phyloP scores from a whole-genome alignment of 1,140 invertebrate genomes.

The Euwallacea similis region DNA sequence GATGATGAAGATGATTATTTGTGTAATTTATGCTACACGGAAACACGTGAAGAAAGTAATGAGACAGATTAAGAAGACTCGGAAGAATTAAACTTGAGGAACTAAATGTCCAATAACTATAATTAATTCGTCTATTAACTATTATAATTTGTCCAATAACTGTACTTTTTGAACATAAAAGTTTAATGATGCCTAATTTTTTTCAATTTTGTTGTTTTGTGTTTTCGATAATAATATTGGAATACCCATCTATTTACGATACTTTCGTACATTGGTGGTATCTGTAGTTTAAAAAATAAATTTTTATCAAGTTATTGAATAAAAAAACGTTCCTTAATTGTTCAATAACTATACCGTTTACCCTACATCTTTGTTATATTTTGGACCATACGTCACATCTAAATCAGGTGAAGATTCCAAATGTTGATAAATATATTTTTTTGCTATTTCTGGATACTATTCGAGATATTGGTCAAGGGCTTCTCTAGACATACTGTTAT shows the following conservation, averaged over 20 bases:
- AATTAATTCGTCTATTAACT: too few species aligned
- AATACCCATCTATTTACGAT: not conserved
- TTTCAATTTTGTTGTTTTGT: not conserved
- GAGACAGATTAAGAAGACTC: not conserved
- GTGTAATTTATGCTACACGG: not conserved
- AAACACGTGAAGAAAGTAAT: not conserved
- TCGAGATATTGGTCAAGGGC: too few species aligned
- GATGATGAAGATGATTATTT: not conserved
- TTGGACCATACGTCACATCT: too few species aligned
- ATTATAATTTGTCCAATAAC: conserved; percentile 1
- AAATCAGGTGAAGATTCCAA: too few species aligned
- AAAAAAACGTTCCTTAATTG: not conserved
- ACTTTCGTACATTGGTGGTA: not conserved
- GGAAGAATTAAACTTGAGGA: not conserved
- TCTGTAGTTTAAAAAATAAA: not conserved
- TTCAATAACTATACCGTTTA: not conserved
- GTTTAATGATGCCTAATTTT: not conserved
- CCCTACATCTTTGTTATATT: too few species aligned
- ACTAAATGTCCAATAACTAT: not conserved
- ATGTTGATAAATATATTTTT: too few species aligned
- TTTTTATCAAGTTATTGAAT: not conserved
- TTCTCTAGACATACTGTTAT: too few species aligned
- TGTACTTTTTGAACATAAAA: not conserved
- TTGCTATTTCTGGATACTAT: too few species aligned
- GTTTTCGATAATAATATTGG: not conserved